A percentile compares a stretch with the other conserved stretches of the same genome.
Evolutionary conservation across 1,140 invertebrate genomes (phyloP).

Genomic region (Mycetomoellerius zeteki): DNA sequence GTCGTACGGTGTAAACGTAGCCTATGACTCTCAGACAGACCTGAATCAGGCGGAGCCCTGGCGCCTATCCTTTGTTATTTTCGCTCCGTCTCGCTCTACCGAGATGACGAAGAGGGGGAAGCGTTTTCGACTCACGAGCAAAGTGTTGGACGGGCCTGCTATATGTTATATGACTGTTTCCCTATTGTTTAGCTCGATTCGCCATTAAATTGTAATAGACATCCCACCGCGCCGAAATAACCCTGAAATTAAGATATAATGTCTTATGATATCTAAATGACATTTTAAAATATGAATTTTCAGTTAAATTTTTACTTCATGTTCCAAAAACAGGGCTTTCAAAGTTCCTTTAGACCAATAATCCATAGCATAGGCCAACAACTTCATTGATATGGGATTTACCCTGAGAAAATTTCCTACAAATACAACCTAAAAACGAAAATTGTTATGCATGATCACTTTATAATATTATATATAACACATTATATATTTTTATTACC

Average conservation of each 20-base stretch:
- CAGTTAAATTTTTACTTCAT: slow-evolving; percentile 88
- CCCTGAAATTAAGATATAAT: slow-evolving; percentile 87
- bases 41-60: too few species aligned
- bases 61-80: too few species aligned
- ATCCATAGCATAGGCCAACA: slow-evolving; percentile 99
- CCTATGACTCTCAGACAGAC: too few species aligned
- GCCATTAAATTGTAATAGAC: slow-evolving; percentile 93
- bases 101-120: too few species aligned
- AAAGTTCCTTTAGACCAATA: slow-evolving; percentile 99
- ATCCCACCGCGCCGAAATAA: slow-evolving; percentile 98
- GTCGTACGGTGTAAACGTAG: too few species aligned
- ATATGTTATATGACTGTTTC: slow-evolving; percentile 68
- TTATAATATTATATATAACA: slow-evolving; percentile 23
- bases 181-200: slow-evolving; percentile 77
- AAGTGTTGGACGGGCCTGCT: too few species aligned
- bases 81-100: too few species aligned
- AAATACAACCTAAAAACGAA: slow-evolving; percentile 94
- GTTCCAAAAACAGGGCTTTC: slow-evolving; percentile 98
- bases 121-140: too few species aligned
- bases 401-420: slow-evolving; percentile 99
- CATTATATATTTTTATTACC: slow-evolving; percentile 86
- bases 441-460: slow-evolving; percentile 20
- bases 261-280: neutral
- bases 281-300: slow-evolving; percentile 1
- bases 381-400: slow-evolving; percentile 99